Evolutionary conservation across 2,888 invertebrate genomes (phyloP).

Genomic region (Malthinus flaveolus): DNA sequence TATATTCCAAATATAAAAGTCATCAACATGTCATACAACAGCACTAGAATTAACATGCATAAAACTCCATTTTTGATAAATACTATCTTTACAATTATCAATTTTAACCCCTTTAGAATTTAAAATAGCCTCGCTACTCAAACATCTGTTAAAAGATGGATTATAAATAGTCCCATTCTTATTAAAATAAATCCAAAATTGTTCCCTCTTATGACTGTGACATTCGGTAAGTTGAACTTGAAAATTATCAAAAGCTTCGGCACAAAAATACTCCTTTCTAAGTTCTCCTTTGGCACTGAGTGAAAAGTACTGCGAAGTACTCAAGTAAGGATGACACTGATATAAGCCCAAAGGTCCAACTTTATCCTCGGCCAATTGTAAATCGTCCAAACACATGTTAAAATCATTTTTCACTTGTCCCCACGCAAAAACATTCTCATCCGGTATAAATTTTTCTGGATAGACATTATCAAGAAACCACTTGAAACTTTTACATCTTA

Average conservation of each 20-base stretch:
- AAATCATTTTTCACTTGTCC: conserved; percentile 66
- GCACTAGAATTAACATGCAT: conserved; percentile 45
- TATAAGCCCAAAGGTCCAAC: conserved; percentile 73
- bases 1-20: too few species aligned
- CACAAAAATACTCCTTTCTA: conserved; percentile 78
- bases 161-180: conserved; percentile 49
- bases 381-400: conserved; percentile 76
- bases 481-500: conserved; percentile 86
- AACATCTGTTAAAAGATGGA: conserved; percentile 48
- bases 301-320: conserved; percentile 75
- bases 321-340: conserved; percentile 68
- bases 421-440: conserved; percentile 76
- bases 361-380: conserved; percentile 69
- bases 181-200: conserved; percentile 47
- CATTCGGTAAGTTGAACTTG: conserved; percentile 57
- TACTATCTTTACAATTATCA: conserved; percentile 42
- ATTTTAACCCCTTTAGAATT: conserved; percentile 48
- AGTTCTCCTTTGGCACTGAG: conserved; percentile 71
- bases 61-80: conserved; percentile 50
- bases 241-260: conserved; percentile 60
- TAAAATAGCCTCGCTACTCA: conserved; percentile 49
- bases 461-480: conserved; percentile 92
- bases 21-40: not conserved
- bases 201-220: conserved; percentile 53
- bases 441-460: conserved; percentile 88